phyloP scores from a whole-genome alignment of 35 echinoderm and acorn worm genomes.

The Ptychodera flava region DNA sequence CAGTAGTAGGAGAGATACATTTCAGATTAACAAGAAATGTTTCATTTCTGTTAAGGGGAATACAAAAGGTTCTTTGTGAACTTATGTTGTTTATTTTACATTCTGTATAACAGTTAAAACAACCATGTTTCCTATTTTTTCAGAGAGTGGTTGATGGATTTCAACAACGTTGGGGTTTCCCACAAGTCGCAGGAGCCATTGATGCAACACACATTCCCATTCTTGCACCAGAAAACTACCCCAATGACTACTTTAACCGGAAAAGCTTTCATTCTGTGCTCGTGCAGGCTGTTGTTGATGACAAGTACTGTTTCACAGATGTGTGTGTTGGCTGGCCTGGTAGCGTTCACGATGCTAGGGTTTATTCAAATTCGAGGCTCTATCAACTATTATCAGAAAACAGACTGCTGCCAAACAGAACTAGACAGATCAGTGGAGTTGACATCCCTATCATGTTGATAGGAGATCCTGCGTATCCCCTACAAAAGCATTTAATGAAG shows the following conservation, averaged over 20 bases:
- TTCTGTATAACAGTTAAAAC: too few species aligned
- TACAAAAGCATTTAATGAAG: slow-evolving; percentile 15
- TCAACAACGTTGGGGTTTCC: too few species aligned
- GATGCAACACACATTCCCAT: slow-evolving; percentile 51
- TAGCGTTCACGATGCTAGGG: slow-evolving; percentile 30
- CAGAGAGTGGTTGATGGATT: too few species aligned
- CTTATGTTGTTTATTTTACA: too few species aligned
- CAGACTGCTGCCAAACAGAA: not conserved
- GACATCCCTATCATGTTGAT: not conserved
- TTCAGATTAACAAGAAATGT: too few species aligned
- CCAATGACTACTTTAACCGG: slow-evolving; percentile 37
- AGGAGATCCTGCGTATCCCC: slow-evolving; percentile 26
- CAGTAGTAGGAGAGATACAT: too few species aligned
- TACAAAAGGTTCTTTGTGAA: too few species aligned
- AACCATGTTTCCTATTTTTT: too few species aligned
- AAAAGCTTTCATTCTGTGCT: slow-evolving; percentile 48
- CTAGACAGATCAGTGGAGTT: not conserved
- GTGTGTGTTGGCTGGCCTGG: slow-evolving; percentile 45
- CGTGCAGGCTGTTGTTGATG: slow-evolving; percentile 43
- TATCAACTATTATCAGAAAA: too few species aligned
- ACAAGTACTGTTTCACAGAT: slow-evolving; percentile 45
- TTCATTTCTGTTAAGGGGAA: too few species aligned
- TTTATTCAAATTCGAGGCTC: slow-evolving; percentile 28
- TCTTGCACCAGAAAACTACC: slow-evolving; percentile 8
- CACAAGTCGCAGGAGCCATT: too few species aligned